A percentile compares a stretch with the other conserved stretches of the same genome.
These are phyloP conservation scores for Oxyruncus cristatus DNA, from an alignment of 2,113 vertebrate species.

Conservation along the genomic window DNA sequence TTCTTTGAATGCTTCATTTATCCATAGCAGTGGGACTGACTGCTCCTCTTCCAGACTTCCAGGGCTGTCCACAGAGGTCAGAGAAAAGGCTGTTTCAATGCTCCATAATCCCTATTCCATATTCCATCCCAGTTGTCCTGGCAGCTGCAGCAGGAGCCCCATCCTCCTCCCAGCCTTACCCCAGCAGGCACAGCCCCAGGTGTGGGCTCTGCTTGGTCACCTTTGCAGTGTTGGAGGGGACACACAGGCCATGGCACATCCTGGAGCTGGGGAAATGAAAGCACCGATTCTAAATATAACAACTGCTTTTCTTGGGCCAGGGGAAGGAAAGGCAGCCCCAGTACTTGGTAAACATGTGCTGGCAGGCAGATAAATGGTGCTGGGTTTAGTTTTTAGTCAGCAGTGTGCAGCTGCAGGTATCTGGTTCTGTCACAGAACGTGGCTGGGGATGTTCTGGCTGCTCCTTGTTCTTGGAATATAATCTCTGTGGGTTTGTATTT, in stretches of 20 bases:
- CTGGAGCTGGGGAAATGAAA: neutral
- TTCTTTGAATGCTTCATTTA: neutral
- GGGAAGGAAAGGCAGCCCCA: neutral
- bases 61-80: neutral
- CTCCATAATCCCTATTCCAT: neutral
- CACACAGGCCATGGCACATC: neutral
- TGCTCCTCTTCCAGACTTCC: neutral
- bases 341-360: constrained; percentile 10
- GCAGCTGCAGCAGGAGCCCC: neutral
- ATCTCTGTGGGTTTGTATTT: neutral
- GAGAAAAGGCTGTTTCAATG: neutral
- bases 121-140: neutral
- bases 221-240: neutral
- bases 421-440: neutral
- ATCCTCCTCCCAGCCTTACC: neutral
- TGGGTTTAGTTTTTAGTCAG: neutral
- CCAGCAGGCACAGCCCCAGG: neutral
- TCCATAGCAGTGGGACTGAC: neutral
- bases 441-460: neutral
- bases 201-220: neutral
- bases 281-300: neutral
- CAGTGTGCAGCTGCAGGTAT: neutral
- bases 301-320: neutral
- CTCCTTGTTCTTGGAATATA: neutral
- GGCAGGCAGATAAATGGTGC: neutral